Base-by-base conservation (phyloP, 2,113 vertebrate genomes). In the Mesembrinibis cayennensis region DNA sequence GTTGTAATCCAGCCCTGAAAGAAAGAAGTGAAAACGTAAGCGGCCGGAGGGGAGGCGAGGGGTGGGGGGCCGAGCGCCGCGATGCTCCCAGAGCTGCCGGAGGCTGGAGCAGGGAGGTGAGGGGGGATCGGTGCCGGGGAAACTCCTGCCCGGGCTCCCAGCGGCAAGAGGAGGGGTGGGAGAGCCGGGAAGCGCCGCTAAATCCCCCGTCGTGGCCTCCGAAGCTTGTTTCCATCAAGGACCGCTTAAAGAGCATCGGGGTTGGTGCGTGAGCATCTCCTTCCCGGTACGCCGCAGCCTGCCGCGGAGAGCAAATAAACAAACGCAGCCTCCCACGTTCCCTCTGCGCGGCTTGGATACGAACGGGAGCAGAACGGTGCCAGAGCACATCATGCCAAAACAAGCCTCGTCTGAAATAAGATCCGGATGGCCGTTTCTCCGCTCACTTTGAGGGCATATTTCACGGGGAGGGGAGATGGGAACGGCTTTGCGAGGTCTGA, bases 51-150 rank as follows among this genome's bases (percentile, higher is more conserved):
- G 34, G 7, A 66, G 16, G 22, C 2, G 5, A 42, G 10, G 32
- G 66, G 12, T 29, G 50, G 42, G 20, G 12, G 32, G 21, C 8
- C 1, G 16, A 90, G 45, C 29, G 0, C 10, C 1, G 0, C 0
- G 3, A 10, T 11, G 59, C 32, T 65, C 29, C 19, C n/a, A 1
- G 71, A 44, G 81, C n/a, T 1, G 6, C 65, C 0, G 2, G 69
- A 90, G 72, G 38, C 58, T 3, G 70, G 30, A 10, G 40, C 32
- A 0, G 7, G 16, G 58, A 65, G 69, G 56, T 2, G 56, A 72
- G 50, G 69, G 78, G 92, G 71, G 40, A 50, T 52, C 22, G 7
- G 65, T 92, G 77, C 86, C 15, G 23, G 82, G 38, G 47, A 17
- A 82, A 82, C 65, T 56, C 90, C 52, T 30, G 27, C 45, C 62